phyloP scores from a whole-genome alignment of 2,113 vertebrate species.

The Chionis minor region DNA sequence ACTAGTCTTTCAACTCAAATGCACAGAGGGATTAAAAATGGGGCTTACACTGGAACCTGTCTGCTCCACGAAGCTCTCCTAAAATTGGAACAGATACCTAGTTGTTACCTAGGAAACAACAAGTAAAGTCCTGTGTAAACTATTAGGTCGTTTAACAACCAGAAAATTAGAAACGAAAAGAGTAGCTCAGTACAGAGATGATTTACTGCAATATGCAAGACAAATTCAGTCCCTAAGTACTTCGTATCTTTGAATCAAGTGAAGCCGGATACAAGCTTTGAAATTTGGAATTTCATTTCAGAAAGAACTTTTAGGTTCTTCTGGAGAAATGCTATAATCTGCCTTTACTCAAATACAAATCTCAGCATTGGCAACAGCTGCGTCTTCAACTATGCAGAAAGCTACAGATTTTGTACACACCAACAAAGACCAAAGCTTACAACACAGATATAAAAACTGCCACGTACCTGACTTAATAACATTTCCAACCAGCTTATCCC shows the following conservation, averaged over 20 bases:
- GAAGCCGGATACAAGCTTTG: background rate
- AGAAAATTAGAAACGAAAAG: conserved; percentile 63
- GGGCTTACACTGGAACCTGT: background rate
- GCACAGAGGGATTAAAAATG: background rate
- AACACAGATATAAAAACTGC: background rate
- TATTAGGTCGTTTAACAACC: conserved; percentile 64
- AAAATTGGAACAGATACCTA: conserved; percentile 66
- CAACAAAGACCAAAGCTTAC: background rate
- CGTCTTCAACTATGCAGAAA: background rate
- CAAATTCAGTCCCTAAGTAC: background rate
- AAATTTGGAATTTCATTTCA: conserved; percentile 7
- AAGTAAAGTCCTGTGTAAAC: conserved; percentile 71
- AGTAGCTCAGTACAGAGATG: background rate
- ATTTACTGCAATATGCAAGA: conserved; percentile 2
- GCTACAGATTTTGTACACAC: background rate
- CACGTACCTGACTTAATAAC: background rate
- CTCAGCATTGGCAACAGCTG: background rate
- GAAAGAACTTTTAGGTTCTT: background rate
- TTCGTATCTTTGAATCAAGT: background rate
- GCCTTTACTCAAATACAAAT: background rate
- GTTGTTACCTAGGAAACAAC: conserved; percentile 74
- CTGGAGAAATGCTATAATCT: background rate
- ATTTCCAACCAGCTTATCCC: background rate
- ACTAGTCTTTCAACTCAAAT: background rate
- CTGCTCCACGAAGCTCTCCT: conserved; percentile 45